These are phyloP conservation scores for Clostera curtula DNA, from an alignment of 2,888 invertebrate genomes.

Conservation along the genomic window DNA sequence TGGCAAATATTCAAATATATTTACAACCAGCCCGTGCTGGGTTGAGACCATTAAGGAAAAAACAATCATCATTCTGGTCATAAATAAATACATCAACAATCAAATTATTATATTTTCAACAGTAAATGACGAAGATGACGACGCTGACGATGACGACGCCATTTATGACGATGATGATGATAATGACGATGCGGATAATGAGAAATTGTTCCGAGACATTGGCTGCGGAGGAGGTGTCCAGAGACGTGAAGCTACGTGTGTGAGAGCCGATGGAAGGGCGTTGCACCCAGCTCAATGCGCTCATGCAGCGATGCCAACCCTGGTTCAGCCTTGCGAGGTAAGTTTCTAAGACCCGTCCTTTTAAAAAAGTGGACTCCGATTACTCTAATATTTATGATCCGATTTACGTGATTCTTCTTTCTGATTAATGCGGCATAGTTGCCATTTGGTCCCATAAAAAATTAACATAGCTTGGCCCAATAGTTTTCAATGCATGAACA, in stretches of 20 bases:
- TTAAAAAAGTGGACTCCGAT: too few relatives aligned
- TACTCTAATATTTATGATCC: too few relatives aligned
- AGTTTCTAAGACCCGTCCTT: background rate
- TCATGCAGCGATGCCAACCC: slow-evolving; percentile 64
- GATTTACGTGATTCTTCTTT: too few relatives aligned
- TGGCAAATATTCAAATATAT: too few relatives aligned
- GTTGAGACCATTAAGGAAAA: too few relatives aligned
- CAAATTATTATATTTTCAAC: slow-evolving; percentile 1
- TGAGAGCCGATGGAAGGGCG: slow-evolving; percentile 61
- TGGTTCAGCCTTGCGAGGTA: slow-evolving; percentile 73
- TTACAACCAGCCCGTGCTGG: too few relatives aligned
- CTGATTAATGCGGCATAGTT: too few relatives aligned
- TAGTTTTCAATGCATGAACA: too few relatives aligned
- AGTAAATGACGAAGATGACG: slow-evolving; percentile 46
- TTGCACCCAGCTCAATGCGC: slow-evolving; percentile 65
- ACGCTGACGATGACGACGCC: slow-evolving; percentile 49
- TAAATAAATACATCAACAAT: background rate
- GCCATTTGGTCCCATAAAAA: too few relatives aligned
- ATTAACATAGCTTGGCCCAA: too few relatives aligned
- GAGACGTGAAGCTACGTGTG: slow-evolving; percentile 71
- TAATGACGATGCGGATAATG: slow-evolving; percentile 39
- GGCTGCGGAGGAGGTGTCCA: slow-evolving; percentile 77
- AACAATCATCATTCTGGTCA: too few relatives aligned
- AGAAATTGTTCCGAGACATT: slow-evolving; percentile 23
- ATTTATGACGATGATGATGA: slow-evolving; percentile 57